Percentiles rank a stretch among this genome's conserved stretches.
Evolutionary conservation across 2,113 vertebrate species (phyloP).

Genomic region (zebrafish (Danio rerio)): DNA sequence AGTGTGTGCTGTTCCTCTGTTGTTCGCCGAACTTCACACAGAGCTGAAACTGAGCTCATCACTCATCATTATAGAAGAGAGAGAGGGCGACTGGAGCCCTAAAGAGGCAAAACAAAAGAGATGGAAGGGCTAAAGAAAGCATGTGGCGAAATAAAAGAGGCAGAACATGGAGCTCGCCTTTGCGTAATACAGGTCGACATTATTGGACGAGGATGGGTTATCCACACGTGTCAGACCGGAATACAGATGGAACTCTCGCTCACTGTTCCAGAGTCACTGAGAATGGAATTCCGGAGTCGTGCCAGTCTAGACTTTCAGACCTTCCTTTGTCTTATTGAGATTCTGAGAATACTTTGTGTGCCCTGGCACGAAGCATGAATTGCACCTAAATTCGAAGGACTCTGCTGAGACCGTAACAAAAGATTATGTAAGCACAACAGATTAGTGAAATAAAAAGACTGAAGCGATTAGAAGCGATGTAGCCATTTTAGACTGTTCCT

Average conservation of each 20-base stretch:
- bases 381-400: slow-evolving; percentile 15
- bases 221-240: slow-evolving; percentile 11
- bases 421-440: slow-evolving; percentile 5
- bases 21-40: slow-evolving; percentile 38
- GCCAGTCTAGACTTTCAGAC: slow-evolving; percentile 27
- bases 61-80: slow-evolving; percentile 36
- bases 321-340: slow-evolving; percentile 31
- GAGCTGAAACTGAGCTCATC: slow-evolving; percentile 43
- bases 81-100: slow-evolving; percentile 5
- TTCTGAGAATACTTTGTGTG: background rate
- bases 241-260: slow-evolving; percentile 31
- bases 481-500: background rate
- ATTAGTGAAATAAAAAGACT: background rate
- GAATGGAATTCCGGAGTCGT: background rate
- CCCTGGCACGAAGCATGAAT: background rate
- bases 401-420: slow-evolving; percentile 22
- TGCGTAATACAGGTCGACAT: background rate
- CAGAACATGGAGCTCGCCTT: slow-evolving; percentile 14
- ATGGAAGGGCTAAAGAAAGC: background rate
- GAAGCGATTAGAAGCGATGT: background rate
- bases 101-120: background rate
- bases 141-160: slow-evolving; percentile 51
- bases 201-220: background rate
- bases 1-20: slow-evolving; percentile 1
- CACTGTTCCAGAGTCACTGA: background rate